Conservation (phyloP, 2,888 invertebrate genomes). For the Pseudococcus jackbeardsleyi region DNA sequence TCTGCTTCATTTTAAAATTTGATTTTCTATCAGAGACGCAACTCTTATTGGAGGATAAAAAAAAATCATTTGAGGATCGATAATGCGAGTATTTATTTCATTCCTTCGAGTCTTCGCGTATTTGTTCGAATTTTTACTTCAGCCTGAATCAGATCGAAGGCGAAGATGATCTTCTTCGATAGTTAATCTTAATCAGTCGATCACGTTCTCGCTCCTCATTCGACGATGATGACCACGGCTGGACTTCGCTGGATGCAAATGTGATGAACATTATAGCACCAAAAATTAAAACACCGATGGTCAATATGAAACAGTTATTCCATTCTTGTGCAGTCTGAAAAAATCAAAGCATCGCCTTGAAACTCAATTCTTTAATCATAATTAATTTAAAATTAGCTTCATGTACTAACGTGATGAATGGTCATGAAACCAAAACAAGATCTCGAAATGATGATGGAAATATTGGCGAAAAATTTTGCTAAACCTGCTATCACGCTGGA, state of each 20-base stretch:
- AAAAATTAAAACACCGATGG: background rate
- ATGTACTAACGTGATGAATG: slow-evolving; percentile 33
- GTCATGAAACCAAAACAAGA: slow-evolving; percentile 9
- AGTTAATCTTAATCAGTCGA: background rate
- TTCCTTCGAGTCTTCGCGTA: no score
- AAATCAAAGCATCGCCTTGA: background rate
- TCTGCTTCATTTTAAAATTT: no score
- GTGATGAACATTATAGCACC: background rate
- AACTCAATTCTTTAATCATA: background rate
- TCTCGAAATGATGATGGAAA: background rate
- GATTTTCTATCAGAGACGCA: no score
- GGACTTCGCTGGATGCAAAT: slow-evolving; percentile 42
- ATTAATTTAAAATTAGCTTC: background rate
- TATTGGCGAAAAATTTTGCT: background rate
- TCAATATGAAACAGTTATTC: slow-evolving; percentile 10
- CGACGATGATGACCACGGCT: slow-evolving; percentile 6
- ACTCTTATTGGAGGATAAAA: no score
- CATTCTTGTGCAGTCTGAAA: slow-evolving; percentile 32
- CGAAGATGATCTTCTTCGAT: background rate
- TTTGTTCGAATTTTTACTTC: no score
- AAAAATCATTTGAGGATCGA: no score
- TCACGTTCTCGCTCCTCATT: background rate
- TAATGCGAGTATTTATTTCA: no score
- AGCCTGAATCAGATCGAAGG: no score
- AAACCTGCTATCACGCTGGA: background rate